These are phyloP conservation scores for Lates calcarifer DNA, from an alignment of 2,113 vertebrate genomes.

Conservation along the genomic window DNA sequence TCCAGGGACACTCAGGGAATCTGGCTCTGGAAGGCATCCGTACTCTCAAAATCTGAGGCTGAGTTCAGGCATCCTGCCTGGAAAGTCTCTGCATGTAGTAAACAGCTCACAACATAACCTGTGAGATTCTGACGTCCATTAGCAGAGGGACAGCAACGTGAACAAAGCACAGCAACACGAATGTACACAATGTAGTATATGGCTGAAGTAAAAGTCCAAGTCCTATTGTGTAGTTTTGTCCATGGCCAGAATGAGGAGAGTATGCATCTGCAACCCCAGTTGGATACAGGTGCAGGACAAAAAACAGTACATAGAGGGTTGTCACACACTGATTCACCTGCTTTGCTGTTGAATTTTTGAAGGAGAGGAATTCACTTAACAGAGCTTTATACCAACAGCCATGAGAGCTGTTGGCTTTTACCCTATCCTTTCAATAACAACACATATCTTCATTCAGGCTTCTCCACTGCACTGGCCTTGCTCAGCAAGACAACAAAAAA, in stretches of 20 bases:
- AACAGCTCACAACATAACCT: constrained; percentile 11
- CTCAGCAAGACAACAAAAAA: too few species aligned
- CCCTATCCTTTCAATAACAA: too few species aligned
- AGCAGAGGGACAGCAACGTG: constrained; percentile 14
- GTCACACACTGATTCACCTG: too few species aligned
- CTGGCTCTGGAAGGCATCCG: constrained; percentile 63
- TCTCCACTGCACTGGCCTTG: too few species aligned
- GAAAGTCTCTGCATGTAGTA: constrained; percentile 27
- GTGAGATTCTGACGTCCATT: constrained; percentile 38
- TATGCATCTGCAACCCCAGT: too few species aligned
- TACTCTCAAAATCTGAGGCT: constrained; percentile 41
- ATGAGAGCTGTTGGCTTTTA: too few species aligned
- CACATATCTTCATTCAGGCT: too few species aligned
- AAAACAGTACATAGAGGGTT: too few species aligned
- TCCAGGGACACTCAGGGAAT: constrained; percentile 74
- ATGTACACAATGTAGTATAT: background rate
- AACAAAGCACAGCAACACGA: constrained; percentile 5
- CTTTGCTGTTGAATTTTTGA: too few species aligned
- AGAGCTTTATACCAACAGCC: too few species aligned
- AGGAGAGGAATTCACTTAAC: too few species aligned
- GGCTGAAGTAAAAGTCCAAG: constrained; percentile 6
- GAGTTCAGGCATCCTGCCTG: constrained; percentile 53
- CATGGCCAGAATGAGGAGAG: background rate
- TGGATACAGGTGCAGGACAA: background rate
- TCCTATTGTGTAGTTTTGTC: constrained; percentile 1